phyloP scores from a whole-genome alignment of 1,140 invertebrate species.

The Chionoecetes opilio region DNA sequence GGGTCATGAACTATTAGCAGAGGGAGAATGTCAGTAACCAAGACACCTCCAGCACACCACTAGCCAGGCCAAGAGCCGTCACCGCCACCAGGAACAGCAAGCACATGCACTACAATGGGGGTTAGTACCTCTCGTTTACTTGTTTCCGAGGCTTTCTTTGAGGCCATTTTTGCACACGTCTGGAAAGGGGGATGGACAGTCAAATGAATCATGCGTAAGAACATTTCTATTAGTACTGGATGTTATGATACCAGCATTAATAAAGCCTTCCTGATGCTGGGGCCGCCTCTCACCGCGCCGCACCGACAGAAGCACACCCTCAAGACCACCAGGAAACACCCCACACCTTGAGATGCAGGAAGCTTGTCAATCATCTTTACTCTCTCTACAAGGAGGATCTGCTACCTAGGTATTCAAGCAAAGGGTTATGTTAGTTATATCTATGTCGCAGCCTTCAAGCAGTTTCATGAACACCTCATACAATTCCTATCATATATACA shows the following conservation, averaged over 20 bases:
- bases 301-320: background rate
- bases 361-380: background rate
- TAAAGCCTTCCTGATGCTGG: background rate
- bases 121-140: slow-evolving; percentile 77
- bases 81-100: slow-evolving; percentile 53
- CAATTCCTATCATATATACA: too few species aligned
- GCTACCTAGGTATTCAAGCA: too few species aligned
- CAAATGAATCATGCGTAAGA: slow-evolving; percentile 57
- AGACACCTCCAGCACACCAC: background rate
- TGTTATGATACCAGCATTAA: slow-evolving; percentile 43
- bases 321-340: too few species aligned
- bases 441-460: too few species aligned
- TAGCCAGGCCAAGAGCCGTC: background rate
- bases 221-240: slow-evolving; percentile 48
- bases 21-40: background rate
- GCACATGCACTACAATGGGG: slow-evolving; percentile 68
- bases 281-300: background rate
- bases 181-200: slow-evolving; percentile 67
- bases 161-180: slow-evolving; percentile 70
- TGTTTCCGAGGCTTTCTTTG: slow-evolving; percentile 75
- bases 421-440: too few species aligned
- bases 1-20: background rate
- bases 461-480: too few species aligned
- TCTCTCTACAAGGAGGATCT: too few species aligned
- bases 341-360: background rate